Conservation (phyloP, 1,140 invertebrate genomes). For the Armadillidium nasatum region DNA sequence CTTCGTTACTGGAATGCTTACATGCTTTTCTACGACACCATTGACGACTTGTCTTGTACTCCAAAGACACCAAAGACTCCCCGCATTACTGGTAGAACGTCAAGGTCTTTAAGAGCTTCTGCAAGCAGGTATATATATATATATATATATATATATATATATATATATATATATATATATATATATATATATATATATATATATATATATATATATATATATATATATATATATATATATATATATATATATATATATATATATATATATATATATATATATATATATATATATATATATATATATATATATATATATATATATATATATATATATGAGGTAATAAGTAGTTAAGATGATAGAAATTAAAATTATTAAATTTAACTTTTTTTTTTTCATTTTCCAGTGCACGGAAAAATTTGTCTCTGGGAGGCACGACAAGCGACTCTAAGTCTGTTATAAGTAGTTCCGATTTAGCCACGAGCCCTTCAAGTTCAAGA, state of each 20-base stretch:
- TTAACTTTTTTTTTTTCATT: too few relatives aligned
- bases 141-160: neutral
- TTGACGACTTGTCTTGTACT: constrained; percentile 49
- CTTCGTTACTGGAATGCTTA: constrained; percentile 61
- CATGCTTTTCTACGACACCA: constrained; percentile 58
- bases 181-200: too few relatives aligned
- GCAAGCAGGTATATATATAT: constrained; percentile 33
- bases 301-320: too few relatives aligned
- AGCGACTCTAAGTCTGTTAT: constrained; percentile 13
- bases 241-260: too few relatives aligned
- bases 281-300: too few relatives aligned
- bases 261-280: too few relatives aligned
- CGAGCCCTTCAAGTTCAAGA: neutral
- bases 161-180: too few relatives aligned
- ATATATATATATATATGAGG: constrained; percentile 21
- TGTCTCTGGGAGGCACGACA: constrained; percentile 17
- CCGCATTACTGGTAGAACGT: constrained; percentile 24
- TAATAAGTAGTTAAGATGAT: too few relatives aligned
- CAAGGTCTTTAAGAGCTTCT: constrained; percentile 33
- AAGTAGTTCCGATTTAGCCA: constrained; percentile 23
- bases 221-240: too few relatives aligned
- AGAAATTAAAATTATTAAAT: too few relatives aligned
- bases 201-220: too few relatives aligned
- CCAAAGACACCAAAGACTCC: constrained; percentile 48
- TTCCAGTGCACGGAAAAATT: constrained; percentile 33